Conservation (phyloP, 1,140 invertebrate species). For the Metaphire vulgaris region DNA sequence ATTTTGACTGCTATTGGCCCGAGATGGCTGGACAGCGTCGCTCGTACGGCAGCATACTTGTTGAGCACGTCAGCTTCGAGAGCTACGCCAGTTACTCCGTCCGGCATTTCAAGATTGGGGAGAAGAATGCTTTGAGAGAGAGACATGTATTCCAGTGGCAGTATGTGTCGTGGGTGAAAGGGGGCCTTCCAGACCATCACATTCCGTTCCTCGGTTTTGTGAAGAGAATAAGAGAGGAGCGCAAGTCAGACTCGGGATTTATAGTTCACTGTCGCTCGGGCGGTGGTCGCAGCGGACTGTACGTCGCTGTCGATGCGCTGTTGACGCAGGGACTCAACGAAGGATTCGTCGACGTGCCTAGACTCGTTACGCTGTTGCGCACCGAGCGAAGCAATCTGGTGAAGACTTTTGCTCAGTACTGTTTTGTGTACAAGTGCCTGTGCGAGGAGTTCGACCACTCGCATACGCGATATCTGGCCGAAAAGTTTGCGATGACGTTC, state of each 20-base stretch:
- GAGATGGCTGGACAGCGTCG: neutral
- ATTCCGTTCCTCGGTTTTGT: conserved; percentile 14
- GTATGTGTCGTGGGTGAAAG: neutral
- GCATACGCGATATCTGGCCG: neutral
- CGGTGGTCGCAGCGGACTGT: conserved; percentile 1
- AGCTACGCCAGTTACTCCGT: neutral
- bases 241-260: neutral
- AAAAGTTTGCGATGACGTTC: neutral
- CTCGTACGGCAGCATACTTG: neutral
- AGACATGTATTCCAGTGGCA: neutral
- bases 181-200: neutral
- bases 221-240: neutral
- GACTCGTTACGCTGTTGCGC: conserved; percentile 4
- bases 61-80: neutral
- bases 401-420: conserved; percentile 10
- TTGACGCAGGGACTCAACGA: conserved; percentile 13
- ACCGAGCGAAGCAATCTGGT: conserved; percentile 15
- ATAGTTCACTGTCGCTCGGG: conserved; percentile 2
- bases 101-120: neutral
- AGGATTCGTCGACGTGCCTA: conserved; percentile 5
- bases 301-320: conserved; percentile 8
- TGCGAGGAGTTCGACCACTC: conserved; percentile 17
- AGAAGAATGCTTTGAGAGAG: neutral
- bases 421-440: conserved; percentile 19
- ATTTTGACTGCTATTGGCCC: neutral